Percentiles rank a stretch among this genome's conserved stretches.
Evolutionary conservation across 2,797 vertebrate genomes (phyloP).

Genomic region (Gallirallus australis): DNA sequence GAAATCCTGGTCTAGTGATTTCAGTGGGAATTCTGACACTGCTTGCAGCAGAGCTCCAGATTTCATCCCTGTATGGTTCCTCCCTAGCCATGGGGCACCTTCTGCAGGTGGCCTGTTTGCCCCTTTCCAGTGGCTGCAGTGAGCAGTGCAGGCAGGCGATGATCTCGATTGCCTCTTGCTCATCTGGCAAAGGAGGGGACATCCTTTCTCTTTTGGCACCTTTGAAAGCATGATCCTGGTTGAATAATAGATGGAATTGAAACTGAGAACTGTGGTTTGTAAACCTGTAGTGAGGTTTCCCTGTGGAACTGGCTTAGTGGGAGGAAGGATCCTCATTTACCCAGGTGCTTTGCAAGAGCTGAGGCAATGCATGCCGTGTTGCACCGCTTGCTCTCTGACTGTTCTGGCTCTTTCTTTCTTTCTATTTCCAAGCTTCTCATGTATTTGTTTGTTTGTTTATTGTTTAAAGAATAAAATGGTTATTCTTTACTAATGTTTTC

Average conservation of each 20-base stretch:
- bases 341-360: constrained; percentile 50
- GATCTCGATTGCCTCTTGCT: not conserved
- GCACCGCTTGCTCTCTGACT: constrained; percentile 52
- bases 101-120: not conserved
- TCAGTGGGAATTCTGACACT: not conserved
- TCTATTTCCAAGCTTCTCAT: constrained; percentile 6
- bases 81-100: not conserved
- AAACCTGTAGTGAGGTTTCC: not conserved
- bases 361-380: constrained; percentile 39
- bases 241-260: not conserved
- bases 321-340: not conserved
- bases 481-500: constrained; percentile 39
- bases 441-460: not conserved
- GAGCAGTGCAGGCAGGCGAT: not conserved
- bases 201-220: not conserved
- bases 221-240: not conserved
- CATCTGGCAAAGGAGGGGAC: not conserved
- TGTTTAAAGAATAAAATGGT: constrained; percentile 38
- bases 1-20: not conserved
- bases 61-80: not conserved
- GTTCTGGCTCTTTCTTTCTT: not conserved
- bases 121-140: not conserved
- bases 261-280: not conserved
- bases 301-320: not conserved
- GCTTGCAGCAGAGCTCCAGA: not conserved